phyloP scores from a whole-genome alignment of 1,140 invertebrate genomes.

The Drosophila insularis region DNA sequence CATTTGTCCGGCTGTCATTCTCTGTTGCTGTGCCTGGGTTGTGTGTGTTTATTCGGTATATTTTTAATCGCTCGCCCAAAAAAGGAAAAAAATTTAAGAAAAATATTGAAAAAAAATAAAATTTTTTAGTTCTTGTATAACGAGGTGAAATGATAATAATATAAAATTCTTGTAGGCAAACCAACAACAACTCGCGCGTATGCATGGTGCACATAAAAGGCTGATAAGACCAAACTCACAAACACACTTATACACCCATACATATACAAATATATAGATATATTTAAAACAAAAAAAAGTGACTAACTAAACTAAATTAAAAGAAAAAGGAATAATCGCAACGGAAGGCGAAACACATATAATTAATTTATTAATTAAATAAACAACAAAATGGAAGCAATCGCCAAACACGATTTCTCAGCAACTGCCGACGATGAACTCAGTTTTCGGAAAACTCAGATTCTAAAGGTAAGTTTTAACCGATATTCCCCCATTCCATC shows the following conservation, averaged over 20 bases:
- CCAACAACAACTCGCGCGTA: constrained; percentile 30
- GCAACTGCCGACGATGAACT: constrained; percentile 99
- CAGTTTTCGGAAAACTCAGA: constrained; percentile 96
- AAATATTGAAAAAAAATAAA: constrained; percentile 41
- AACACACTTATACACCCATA: constrained; percentile 23
- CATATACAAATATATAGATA: constrained; percentile 13
- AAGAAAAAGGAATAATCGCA: constrained; percentile 31
- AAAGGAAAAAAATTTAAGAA: constrained; percentile 45
- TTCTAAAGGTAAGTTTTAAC: constrained; percentile 92
- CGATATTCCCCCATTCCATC: too few relatives aligned
- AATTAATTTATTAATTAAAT: constrained; percentile 3
- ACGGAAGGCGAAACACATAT: constrained; percentile 16
- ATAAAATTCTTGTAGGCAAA: constrained; percentile 22
- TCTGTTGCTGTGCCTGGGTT: constrained; percentile 70
- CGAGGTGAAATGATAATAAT: constrained; percentile 32
- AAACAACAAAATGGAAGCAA: constrained; percentile 93
- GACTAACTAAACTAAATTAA: constrained; percentile 47
- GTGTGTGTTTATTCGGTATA: constrained; percentile 59
- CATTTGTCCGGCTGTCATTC: constrained; percentile 59
- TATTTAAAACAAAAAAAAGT: constrained; percentile 30
- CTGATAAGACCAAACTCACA: constrained; percentile 45
- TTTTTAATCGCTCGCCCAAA: constrained; percentile 69
- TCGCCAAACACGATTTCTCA: constrained; percentile 99
- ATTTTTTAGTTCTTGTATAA: constrained; percentile 71
- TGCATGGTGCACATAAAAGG: constrained; percentile 53